A percentile compares a stretch with the other conserved stretches of the same genome.
phyloP scores from a whole-genome alignment of 1,140 invertebrate genomes.

The Danaus plexippus region DNA sequence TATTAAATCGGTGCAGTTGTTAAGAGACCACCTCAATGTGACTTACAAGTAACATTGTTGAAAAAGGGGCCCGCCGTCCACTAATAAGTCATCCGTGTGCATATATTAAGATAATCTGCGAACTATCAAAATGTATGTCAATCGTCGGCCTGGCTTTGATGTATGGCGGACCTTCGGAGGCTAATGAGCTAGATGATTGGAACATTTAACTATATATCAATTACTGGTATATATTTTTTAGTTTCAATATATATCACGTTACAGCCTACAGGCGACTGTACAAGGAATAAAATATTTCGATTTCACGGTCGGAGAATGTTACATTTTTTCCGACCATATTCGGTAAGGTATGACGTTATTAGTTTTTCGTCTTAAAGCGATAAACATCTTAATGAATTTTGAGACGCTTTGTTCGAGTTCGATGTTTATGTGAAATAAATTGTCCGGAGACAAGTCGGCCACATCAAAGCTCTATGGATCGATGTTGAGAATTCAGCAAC shows the following conservation, averaged over 20 bases:
- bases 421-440: conserved; percentile 57
- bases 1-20: conserved; percentile 51
- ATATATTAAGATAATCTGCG: conserved; percentile 59
- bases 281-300: conserved; percentile 11
- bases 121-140: conserved; percentile 66
- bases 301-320: conserved; percentile 24
- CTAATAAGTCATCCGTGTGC: conserved; percentile 61
- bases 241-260: neutral
- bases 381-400: conserved; percentile 62
- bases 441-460: conserved; percentile 34
- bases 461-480: conserved; percentile 38
- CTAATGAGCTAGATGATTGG: conserved; percentile 26
- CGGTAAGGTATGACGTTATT: conserved; percentile 44
- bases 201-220: conserved; percentile 17
- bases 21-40: conserved; percentile 56
- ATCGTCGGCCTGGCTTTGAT: conserved; percentile 55
- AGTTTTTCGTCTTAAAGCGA: conserved; percentile 57
- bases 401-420: conserved; percentile 38
- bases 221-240: neutral
- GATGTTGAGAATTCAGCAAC: conserved; percentile 7
- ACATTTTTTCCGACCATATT: conserved; percentile 22
- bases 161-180: conserved; percentile 27
- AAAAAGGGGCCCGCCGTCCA: conserved; percentile 59
- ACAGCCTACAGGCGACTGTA: no score
- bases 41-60: conserved; percentile 66